Percentiles rank a stretch among this genome's conserved stretches.
Evolutionary conservation across 2,888 invertebrate genomes (phyloP).

Genomic region (Athrips mouffetella): DNA sequence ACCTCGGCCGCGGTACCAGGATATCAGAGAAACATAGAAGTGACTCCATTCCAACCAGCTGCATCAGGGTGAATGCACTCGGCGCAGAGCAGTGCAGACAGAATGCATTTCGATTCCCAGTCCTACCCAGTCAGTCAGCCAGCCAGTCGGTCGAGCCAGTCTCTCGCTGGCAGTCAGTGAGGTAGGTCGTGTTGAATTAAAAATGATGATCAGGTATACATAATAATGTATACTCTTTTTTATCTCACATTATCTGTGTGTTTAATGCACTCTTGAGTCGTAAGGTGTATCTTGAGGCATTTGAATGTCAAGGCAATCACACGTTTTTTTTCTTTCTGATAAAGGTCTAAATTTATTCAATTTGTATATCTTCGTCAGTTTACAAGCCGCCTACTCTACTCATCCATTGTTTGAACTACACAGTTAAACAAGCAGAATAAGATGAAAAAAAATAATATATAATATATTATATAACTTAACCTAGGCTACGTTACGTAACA

Average conservation of each 20-base stretch:
- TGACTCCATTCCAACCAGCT: slow-evolving; percentile 27
- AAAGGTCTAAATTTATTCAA: not conserved
- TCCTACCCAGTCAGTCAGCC: slow-evolving; percentile 20
- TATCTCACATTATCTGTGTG: not conserved
- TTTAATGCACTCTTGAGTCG: too few species aligned
- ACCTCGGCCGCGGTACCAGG: slow-evolving; percentile 65
- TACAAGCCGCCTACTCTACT: too few species aligned
- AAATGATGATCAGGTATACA: not conserved
- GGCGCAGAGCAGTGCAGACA: slow-evolving; percentile 29
- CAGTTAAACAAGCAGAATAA: too few species aligned
- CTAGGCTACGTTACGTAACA: too few species aligned
- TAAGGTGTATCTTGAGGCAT: not conserved
- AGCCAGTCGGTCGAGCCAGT: slow-evolving; percentile 6
- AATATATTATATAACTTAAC: too few species aligned
- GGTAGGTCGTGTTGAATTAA: slow-evolving; percentile 6
- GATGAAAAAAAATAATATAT: too few species aligned
- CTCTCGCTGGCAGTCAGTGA: slow-evolving; percentile 3
- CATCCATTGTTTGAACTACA: too few species aligned
- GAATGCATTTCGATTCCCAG: too few species aligned
- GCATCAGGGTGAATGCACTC: slow-evolving; percentile 27
- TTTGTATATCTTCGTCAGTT: not conserved
- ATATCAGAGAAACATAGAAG: slow-evolving; percentile 40
- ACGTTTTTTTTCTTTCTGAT: not conserved
- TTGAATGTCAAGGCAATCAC: not conserved
- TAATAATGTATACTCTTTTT: too few species aligned